Percentiles rank a stretch among this genome's conserved stretches.
Conservation (phyloP, 37 sponge, comb jelly and placozoan genomes). For the Diacarnus erythraeanus region DNA sequence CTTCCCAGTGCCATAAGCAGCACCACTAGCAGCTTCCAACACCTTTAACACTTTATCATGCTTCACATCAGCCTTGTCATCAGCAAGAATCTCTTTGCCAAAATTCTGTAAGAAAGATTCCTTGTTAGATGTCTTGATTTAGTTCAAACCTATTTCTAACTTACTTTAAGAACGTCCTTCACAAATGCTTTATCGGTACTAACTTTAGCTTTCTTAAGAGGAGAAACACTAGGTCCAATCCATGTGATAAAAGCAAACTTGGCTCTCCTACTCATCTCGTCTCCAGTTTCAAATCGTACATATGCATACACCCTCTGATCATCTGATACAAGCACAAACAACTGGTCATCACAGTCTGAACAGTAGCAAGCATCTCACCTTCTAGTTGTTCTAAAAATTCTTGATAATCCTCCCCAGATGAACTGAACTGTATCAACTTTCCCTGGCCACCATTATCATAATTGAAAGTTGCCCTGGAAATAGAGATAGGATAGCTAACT, state of each 20-base stretch:
- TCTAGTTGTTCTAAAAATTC: conserved; percentile 34
- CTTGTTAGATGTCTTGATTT: background rate
- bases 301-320: conserved; percentile 68
- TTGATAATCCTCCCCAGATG: conserved; percentile 27
- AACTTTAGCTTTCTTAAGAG: conserved; percentile 94
- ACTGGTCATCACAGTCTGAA: too few relatives aligned
- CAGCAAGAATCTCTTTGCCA: conserved; percentile 81
- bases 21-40: conserved; percentile 86
- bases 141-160: background rate
- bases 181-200: conserved; percentile 96
- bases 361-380: conserved; percentile 32
- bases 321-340: conserved; percentile 32
- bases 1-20: conserved; percentile 90
- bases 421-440: conserved; percentile 33
- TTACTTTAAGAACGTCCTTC: conserved; percentile 67
- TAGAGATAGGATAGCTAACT: background rate
- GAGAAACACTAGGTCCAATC: conserved; percentile 77
- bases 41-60: conserved; percentile 47
- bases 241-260: conserved; percentile 97
- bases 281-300: conserved; percentile 84
- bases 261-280: conserved; percentile 91
- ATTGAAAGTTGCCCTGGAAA: conserved; percentile 37
- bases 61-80: conserved; percentile 67
- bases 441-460: conserved; percentile 38
- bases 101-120: conserved; percentile 46